Conservation (phyloP, 2,797 vertebrate species). For the Labeo calbasu region DNA sequence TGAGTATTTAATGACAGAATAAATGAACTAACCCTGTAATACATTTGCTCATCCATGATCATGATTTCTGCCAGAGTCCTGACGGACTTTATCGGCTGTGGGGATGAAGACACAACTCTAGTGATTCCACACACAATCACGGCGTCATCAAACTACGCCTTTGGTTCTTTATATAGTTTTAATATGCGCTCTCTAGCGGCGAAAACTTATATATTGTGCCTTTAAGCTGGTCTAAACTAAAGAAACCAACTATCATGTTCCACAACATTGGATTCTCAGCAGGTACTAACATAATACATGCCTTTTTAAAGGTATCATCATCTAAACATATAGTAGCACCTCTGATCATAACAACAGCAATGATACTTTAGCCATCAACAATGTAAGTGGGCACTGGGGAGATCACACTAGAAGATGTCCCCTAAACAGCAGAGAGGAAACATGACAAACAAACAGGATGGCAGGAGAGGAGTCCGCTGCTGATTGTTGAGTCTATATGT, state of each 20-base stretch:
- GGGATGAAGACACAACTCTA: too few species aligned
- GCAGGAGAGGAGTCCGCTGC: slow-evolving; percentile 29
- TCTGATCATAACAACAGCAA: not conserved
- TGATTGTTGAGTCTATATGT: slow-evolving; percentile 65
- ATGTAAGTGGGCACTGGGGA: not conserved
- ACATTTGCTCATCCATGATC: too few species aligned
- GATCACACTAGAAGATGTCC: slow-evolving; percentile 8
- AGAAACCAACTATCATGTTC: not conserved
- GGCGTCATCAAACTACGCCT: too few species aligned
- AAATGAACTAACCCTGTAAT: too few species aligned
- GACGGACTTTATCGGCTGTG: too few species aligned
- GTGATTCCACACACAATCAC: too few species aligned
- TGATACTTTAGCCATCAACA: not conserved
- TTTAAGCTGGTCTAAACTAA: not conserved
- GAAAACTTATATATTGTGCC: too few species aligned
- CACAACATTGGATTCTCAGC: not conserved
- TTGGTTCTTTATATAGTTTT: too few species aligned
- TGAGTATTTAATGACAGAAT: too few species aligned
- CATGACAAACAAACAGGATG: slow-evolving; percentile 53
- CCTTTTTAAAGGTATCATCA: not conserved
- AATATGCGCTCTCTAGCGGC: too few species aligned
- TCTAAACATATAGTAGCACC: not conserved
- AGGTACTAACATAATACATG: not conserved
- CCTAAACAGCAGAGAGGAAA: slow-evolving; percentile 48
- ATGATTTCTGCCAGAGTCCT: too few species aligned